Conservation (phyloP, 2,797 vertebrate species). For the Hyperoplus lanceolatus region DNA sequence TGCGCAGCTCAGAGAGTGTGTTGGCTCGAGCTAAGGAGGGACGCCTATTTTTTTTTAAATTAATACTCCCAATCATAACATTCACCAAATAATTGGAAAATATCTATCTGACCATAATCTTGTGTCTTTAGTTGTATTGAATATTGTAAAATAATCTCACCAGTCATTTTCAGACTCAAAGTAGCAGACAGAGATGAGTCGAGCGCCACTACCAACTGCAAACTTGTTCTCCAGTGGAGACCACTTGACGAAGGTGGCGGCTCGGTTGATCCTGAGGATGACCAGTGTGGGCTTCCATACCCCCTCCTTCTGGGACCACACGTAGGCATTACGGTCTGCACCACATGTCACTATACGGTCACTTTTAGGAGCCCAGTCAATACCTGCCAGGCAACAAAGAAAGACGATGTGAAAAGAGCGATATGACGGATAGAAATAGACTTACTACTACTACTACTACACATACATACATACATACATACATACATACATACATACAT, state of each 20-base stretch:
- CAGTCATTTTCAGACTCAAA: constrained; percentile 99
- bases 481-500: no score
- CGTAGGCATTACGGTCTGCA: constrained; percentile 97
- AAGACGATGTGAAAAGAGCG: no score
- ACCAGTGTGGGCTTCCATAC: constrained; percentile 98
- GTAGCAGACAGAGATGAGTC: constrained; percentile 99
- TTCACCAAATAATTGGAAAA: background rate
- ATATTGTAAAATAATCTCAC: constrained; percentile 79
- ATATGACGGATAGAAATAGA: no score
- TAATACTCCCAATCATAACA: background rate
- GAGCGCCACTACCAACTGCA: constrained; percentile 96
- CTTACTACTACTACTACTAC: no score
- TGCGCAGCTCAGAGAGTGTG: no score
- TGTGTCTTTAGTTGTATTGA: background rate
- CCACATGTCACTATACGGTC: constrained; percentile 99
- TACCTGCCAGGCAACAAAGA: constrained; percentile 82
- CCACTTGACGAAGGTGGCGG: constrained; percentile 98
- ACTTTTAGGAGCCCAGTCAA: constrained; percentile 99
- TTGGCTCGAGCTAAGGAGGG: no score
- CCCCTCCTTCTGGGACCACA: constrained; percentile 98
- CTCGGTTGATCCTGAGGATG: constrained; percentile 97
- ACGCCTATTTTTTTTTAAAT: background rate
- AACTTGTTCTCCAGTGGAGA: constrained; percentile 99
- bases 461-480: no score
- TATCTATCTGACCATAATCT: background rate